Conservation (phyloP, 2,113 vertebrate genomes). For the Mormyrus lacerda region DNA sequence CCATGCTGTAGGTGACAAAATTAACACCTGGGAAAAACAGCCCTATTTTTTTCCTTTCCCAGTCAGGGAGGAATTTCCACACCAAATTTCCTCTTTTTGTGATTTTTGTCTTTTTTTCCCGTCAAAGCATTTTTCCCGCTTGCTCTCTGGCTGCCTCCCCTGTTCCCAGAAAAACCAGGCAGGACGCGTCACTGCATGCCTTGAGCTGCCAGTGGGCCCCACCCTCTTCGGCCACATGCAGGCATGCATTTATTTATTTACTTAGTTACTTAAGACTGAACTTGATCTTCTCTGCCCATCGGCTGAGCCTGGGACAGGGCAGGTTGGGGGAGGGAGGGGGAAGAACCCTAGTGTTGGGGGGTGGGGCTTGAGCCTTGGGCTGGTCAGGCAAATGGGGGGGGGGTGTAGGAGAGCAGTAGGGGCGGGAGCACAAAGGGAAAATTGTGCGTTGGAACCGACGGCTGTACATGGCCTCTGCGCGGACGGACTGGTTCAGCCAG, state of each 20-base stretch:
- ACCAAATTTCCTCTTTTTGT: background rate
- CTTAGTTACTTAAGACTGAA: conserved; percentile 28
- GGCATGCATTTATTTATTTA: conserved; percentile 37
- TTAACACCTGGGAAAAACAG: background rate
- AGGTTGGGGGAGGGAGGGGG: conserved; percentile 26
- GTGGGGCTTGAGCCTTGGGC: conserved; percentile 49
- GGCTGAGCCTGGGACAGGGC: conserved; percentile 47
- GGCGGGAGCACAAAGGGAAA: conserved; percentile 78
- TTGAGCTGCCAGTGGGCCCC: background rate
- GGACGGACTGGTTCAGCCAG: conserved; percentile 77
- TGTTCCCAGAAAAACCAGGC: background rate
- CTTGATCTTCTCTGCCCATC: conserved; percentile 29
- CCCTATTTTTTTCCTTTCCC: background rate
- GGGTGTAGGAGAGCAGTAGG: conserved; percentile 65
- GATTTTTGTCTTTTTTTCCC: background rate
- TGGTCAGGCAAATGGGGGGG: conserved; percentile 67
- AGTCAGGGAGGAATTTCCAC: background rate
- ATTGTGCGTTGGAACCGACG: conserved; percentile 73
- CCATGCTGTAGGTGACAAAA: background rate
- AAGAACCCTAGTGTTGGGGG: background rate
- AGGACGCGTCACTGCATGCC: background rate
- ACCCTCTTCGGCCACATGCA: conserved; percentile 1
- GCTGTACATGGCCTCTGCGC: conserved; percentile 61
- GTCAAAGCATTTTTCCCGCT: background rate
- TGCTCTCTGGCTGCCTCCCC: background rate